Conservation (phyloP, 2,888 invertebrate genomes). For the Drosophila dives region DNA sequence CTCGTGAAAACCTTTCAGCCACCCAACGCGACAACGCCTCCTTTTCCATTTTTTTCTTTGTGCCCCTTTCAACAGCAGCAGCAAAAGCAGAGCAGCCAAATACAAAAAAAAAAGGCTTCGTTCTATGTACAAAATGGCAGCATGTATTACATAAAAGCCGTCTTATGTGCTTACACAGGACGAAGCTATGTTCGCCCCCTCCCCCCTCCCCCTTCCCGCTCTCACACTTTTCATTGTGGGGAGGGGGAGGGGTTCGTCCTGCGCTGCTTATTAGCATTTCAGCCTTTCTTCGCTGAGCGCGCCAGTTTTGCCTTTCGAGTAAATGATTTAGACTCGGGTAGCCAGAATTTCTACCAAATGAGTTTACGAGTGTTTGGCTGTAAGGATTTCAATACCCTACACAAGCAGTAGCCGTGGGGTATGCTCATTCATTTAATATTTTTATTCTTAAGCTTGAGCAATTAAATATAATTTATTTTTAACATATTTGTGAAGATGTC, state of each 20-base stretch:
- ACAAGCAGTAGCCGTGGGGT: background rate
- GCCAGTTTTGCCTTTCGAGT: slow-evolving; percentile 60
- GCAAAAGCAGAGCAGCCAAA: slow-evolving; percentile 28
- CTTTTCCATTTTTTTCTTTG: slow-evolving; percentile 65
- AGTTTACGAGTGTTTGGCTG: slow-evolving; percentile 77
- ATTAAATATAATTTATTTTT: background rate
- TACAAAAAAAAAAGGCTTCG: slow-evolving; percentile 60
- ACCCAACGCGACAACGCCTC: slow-evolving; percentile 57
- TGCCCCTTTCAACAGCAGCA: slow-evolving; percentile 72
- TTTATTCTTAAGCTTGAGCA: background rate
- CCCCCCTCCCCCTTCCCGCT: background rate
- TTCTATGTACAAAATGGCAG: slow-evolving; percentile 68
- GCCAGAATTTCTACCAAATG: slow-evolving; percentile 66
- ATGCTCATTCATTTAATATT: background rate
- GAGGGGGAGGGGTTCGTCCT: slow-evolving; percentile 7
- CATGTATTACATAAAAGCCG: slow-evolving; percentile 71
- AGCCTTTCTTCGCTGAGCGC: slow-evolving; percentile 69
- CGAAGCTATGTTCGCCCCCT: slow-evolving; percentile 6
- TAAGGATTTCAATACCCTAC: slow-evolving; percentile 52
- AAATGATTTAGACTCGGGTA: slow-evolving; percentile 71
- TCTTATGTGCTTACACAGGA: slow-evolving; percentile 71
- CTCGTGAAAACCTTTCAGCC: slow-evolving; percentile 42
- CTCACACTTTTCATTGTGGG: background rate
- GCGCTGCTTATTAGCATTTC: slow-evolving; percentile 76
- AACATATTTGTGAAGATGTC: background rate